Conservation (phyloP, 2,797 vertebrate species). For the Anguilla obscura region DNA sequence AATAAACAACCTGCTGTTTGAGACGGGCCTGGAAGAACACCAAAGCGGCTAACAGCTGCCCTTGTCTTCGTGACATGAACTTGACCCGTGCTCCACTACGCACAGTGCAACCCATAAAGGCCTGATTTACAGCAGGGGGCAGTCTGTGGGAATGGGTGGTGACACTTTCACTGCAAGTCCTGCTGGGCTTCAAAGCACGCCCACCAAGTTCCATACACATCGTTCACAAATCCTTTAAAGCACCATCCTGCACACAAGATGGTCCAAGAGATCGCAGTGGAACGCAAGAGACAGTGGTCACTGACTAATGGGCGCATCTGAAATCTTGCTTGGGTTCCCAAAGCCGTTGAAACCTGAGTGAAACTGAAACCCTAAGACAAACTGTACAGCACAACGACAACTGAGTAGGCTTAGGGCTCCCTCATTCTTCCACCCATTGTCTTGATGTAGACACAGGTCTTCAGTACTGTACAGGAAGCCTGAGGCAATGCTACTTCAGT, state of each 20-base stretch:
- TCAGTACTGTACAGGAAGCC: background rate
- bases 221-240: slow-evolving; percentile 21
- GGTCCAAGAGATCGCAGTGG: background rate
- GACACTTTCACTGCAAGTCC: slow-evolving; percentile 44
- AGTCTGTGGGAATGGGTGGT: slow-evolving; percentile 49
- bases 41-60: slow-evolving; percentile 8
- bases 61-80: slow-evolving; percentile 20
- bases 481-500: background rate
- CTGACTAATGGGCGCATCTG: background rate
- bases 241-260: background rate
- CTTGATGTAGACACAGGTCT: background rate
- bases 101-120: slow-evolving; percentile 33
- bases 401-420: background rate
- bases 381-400: background rate
- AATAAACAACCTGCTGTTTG: background rate
- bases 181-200: slow-evolving; percentile 42
- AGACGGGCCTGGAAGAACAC: background rate
- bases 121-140: slow-evolving; percentile 44
- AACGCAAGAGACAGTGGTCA: background rate
- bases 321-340: background rate
- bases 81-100: background rate
- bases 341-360: background rate
- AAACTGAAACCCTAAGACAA: background rate
- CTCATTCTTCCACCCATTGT: background rate
- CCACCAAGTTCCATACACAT: slow-evolving; percentile 38